Base-by-base conservation (phyloP, 2,113 vertebrate species). In the Diadophis punctatus region DNA sequence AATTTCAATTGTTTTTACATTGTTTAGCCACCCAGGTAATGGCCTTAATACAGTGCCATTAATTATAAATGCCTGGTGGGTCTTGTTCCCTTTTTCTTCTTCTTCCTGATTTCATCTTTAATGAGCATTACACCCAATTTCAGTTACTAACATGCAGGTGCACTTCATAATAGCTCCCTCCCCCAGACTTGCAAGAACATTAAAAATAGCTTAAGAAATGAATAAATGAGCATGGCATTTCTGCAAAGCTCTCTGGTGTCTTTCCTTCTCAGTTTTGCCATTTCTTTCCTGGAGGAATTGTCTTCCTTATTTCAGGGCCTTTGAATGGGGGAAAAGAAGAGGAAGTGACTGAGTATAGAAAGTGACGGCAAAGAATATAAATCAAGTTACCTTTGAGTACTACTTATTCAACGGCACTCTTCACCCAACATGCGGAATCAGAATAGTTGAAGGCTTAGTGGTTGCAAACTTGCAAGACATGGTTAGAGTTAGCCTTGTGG, bases 61-160 rank as follows among this genome's bases (percentile, higher is more conserved):
- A 93, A 93, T 87, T 91, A 86, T 90, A 93, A 94, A 86, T 93
- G 39, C 2, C 20, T n/a, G 80, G 63, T 91, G 27, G 68, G 27
- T 80, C 68, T 3, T 55, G 93, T 93, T 94, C 86, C 22, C 46
- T 46, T 43, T 52, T 8, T 52, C 39, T 43, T 55, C 25, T 92
- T 89, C 92, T 8, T 91, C 84, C 55, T 94, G 87, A 90, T 95
- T 95, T 95, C 90, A 52, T 90, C n/a, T 94, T 2, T 92, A 92
- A 90, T 91, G 55, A 94, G 0, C 91, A 88, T 92, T 92, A 92
- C 80, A 56, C 87, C 52, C 85, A 92, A 23, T 3, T 93, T 91
- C 23, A 84, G 27, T 94, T 55, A 91, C 46, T 88, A 89, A 11
- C 16, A 58, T 92, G 90, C 86, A 93, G 93, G 91, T 84, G 88